phyloP scores from a whole-genome alignment of 2,113 vertebrate species.

The Ammodramus savannarum region DNA sequence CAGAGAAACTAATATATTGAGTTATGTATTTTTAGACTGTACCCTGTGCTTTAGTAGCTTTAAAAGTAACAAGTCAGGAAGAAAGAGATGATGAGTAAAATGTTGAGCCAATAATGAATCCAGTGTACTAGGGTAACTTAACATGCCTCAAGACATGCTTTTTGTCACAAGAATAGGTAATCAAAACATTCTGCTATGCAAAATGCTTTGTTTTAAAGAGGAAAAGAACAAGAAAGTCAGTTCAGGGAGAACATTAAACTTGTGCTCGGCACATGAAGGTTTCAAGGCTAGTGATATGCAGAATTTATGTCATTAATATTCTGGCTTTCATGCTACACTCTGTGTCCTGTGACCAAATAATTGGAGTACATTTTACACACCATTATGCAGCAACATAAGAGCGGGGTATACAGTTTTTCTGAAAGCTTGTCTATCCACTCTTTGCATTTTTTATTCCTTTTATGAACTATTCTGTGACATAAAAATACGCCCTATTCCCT shows the following conservation, averaged over 20 bases:
- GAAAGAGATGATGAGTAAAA: conserved; percentile 37
- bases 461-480: conserved; percentile 50
- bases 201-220: neutral
- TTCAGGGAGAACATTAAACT: neutral
- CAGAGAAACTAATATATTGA: neutral
- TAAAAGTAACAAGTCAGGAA: conserved; percentile 45
- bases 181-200: neutral
- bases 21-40: neutral
- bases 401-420: neutral
- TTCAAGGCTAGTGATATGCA: conserved; percentile 21
- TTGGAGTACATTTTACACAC: conserved; percentile 40
- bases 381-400: neutral
- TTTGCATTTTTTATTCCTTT: conserved; percentile 64
- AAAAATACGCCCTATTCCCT: conserved; percentile 36
- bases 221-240: neutral
- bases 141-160: neutral
- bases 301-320: conserved; percentile 36
- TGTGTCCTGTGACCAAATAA: conserved; percentile 35
- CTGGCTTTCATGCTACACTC: neutral
- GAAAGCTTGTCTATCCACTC: conserved; percentile 19
- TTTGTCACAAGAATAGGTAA: neutral
- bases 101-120: conserved; percentile 17
- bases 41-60: conserved; percentile 12
- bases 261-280: neutral
- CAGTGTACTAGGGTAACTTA: neutral